A percentile compares a stretch with the other conserved stretches of the same genome.
phyloP scores from a whole-genome alignment of 2,797 vertebrate genomes.

The Furcifer pardalis region DNA sequence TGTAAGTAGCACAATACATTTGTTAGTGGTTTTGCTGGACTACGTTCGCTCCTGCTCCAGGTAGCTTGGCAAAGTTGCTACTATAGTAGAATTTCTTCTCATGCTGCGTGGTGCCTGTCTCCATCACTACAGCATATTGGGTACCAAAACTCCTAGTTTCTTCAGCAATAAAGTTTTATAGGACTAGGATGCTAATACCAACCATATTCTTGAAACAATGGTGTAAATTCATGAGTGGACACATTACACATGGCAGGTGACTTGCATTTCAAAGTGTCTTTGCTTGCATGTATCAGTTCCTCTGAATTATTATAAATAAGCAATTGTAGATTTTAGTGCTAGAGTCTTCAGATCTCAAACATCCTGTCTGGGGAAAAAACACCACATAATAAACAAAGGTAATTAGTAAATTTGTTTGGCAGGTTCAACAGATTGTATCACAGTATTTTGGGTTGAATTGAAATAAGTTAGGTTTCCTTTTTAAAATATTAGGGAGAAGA shows the following conservation, averaged over 20 bases:
- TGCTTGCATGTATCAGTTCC: slow-evolving; percentile 36
- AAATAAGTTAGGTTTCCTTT: not conserved
- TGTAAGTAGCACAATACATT: not conserved
- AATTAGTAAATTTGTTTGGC: not conserved
- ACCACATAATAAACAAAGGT: rapidly evolving
- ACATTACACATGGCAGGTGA: rapidly evolving
- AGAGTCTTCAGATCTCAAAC: not conserved
- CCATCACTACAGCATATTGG: too few relatives aligned
- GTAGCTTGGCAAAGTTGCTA: too few relatives aligned
- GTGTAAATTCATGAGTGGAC: rapidly evolving
- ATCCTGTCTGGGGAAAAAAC: slow-evolving; percentile 58
- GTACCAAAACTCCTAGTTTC: too few relatives aligned
- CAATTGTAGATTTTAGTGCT: rapidly evolving
- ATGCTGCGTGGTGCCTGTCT: too few relatives aligned
- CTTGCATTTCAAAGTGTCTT: slow-evolving; percentile 17
- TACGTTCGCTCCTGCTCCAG: too few relatives aligned
- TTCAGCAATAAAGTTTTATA: too few relatives aligned
- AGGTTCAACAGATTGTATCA: not conserved
- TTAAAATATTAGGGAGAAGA: not conserved
- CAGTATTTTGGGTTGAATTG: not conserved
- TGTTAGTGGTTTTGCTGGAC: too few relatives aligned
- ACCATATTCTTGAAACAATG: too few relatives aligned
- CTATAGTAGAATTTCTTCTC: too few relatives aligned
- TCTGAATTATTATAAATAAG: not conserved
- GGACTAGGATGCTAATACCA: too few relatives aligned